phyloP scores from a whole-genome alignment of 2,888 invertebrate genomes.

The Diachrysia chrysitis region DNA sequence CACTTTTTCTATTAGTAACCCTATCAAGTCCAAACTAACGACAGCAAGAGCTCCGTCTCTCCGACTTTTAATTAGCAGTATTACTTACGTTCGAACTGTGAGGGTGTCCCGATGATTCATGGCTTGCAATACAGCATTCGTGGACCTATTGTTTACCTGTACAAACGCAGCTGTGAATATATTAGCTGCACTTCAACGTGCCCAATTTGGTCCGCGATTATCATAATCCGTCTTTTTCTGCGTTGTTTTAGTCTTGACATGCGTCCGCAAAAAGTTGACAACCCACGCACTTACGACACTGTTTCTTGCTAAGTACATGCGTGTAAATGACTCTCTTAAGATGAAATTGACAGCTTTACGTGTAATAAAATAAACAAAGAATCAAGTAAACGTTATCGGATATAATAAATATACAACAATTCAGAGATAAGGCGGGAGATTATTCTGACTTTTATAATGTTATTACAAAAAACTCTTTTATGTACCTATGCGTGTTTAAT shows the following conservation, averaged over 20 bases:
- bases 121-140: slow-evolving; percentile 51
- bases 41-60: slow-evolving; percentile 37
- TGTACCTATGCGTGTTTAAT: slow-evolving; percentile 46
- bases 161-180: slow-evolving; percentile 57
- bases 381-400: slow-evolving; percentile 49
- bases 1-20: slow-evolving; percentile 31
- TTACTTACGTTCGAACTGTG: slow-evolving; percentile 67
- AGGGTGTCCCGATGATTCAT: slow-evolving; percentile 73
- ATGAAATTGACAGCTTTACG: background rate
- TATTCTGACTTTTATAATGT: slow-evolving; percentile 49
- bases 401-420: slow-evolving; percentile 49
- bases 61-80: slow-evolving; percentile 68
- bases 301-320: slow-evolving; percentile 23
- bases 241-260: slow-evolving; percentile 41
- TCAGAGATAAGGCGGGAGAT: slow-evolving; percentile 42
- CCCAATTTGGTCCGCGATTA: slow-evolving; percentile 57
- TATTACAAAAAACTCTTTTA: slow-evolving; percentile 41
- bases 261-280: slow-evolving; percentile 28
- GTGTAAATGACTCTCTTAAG: slow-evolving; percentile 2
- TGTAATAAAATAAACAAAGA: slow-evolving; percentile 33
- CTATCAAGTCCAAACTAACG: slow-evolving; percentile 34
- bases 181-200: slow-evolving; percentile 48
- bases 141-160: slow-evolving; percentile 55
- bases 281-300: slow-evolving; percentile 30
- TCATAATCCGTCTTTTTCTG: slow-evolving; percentile 52